phyloP scores from a whole-genome alignment of 2,113 vertebrate species.

The Oreochromis niloticus region DNA sequence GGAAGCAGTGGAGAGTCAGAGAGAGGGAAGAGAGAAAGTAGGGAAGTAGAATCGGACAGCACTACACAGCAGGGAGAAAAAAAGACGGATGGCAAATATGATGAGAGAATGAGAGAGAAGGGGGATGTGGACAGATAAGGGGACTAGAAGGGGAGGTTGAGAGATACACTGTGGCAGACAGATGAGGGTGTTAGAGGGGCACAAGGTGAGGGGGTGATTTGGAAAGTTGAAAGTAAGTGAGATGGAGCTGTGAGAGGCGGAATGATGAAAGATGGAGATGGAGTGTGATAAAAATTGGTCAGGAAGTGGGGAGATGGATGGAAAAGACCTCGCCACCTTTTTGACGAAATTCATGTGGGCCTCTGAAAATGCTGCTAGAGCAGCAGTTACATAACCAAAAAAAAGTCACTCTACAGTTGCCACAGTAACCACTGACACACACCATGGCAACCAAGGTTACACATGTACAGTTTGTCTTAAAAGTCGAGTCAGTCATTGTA shows the following conservation, averaged over 20 bases:
- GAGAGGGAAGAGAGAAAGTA: background rate
- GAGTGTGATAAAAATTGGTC: constrained; percentile 3
- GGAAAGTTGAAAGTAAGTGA: constrained; percentile 32
- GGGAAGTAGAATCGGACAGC: background rate
- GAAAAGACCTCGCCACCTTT: constrained; percentile 1
- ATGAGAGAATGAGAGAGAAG: constrained; percentile 24
- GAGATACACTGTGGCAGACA: constrained; percentile 10
- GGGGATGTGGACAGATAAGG: constrained; percentile 9
- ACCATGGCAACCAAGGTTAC: constrained; percentile 57
- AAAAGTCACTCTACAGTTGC: constrained; percentile 46
- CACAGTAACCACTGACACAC: constrained; percentile 47
- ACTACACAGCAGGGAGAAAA: background rate
- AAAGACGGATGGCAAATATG: constrained; percentile 18
- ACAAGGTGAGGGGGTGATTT: constrained; percentile 5
- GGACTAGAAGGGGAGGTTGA: background rate
- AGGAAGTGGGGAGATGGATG: constrained; percentile 22
- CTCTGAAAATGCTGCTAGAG: constrained; percentile 11
- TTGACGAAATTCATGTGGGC: constrained; percentile 12
- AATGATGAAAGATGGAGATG: constrained; percentile 46
- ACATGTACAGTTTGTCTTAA: constrained; percentile 17
- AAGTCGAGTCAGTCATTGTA: background rate
- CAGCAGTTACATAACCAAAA: constrained; percentile 22
- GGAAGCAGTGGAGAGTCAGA: background rate
- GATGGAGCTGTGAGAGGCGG: constrained; percentile 28
- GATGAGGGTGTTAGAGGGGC: constrained; percentile 7